A percentile compares a stretch with the other conserved stretches of the same genome.
Evolutionary conservation across 2,888 invertebrate species (phyloP).

Genomic region (Lithodes maja): DNA sequence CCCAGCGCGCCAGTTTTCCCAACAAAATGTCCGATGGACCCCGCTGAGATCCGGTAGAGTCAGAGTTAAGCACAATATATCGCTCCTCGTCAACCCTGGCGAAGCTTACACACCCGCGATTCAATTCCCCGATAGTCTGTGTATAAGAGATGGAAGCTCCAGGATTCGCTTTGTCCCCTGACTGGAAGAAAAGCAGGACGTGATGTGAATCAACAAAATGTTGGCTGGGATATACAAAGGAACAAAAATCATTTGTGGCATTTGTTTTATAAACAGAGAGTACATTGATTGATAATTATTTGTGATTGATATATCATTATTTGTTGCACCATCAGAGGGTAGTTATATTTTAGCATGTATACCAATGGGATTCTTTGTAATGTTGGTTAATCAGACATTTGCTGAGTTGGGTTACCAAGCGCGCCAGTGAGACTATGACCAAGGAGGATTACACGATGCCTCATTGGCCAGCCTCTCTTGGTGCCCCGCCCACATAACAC

Average conservation of each 20-base stretch:
- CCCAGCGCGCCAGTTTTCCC: conserved; percentile 6
- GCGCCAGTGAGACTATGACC: conserved; percentile 22
- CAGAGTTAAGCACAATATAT: conserved; percentile 39
- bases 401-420: conserved; percentile 33
- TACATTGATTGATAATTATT: no score
- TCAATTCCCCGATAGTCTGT: conserved; percentile 24
- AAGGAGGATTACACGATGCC: neutral
- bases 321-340: conserved; percentile 12
- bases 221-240: no score
- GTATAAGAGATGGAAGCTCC: conserved; percentile 4
- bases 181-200: neutral
- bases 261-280: no score
- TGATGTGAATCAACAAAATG: neutral
- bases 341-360: conserved; percentile 47
- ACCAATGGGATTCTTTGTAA: conserved; percentile 46
- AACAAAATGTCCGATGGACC: conserved; percentile 40
- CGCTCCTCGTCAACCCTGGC: conserved; percentile 23
- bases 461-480: conserved; percentile 4
- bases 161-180: conserved; percentile 6
- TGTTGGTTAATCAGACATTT: conserved; percentile 49
- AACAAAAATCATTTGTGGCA: no score
- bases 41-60: conserved; percentile 9
- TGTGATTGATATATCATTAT: neutral
- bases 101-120: conserved; percentile 27
- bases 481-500: conserved; percentile 25